Evolutionary conservation across 2,888 invertebrate species (phyloP), one percentile per base, ranked within the genome.

Genomic region (Drosophila lutescens): DNA sequence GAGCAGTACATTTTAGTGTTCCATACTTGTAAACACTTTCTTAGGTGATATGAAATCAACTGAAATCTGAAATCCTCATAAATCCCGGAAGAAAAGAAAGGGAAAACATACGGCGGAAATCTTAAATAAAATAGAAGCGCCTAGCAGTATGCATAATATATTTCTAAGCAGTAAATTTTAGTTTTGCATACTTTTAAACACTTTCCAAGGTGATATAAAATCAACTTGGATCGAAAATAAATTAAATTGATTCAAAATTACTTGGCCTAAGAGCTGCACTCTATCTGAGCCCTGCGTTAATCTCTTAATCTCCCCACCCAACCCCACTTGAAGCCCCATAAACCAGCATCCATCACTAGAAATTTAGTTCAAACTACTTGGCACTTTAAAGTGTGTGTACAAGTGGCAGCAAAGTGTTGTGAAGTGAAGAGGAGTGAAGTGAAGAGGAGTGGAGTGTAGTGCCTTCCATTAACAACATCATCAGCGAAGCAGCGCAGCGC

Each of bases 291-390:
- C 44, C 23, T 5, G 20, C 26, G n/a, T n/a, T 9, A 62, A 40
- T 8, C 46, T 32, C 61, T 62, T 62, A 40, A 62, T 61, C 32
- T 10, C 6, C 0, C 32, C 38, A 32, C 32, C 10, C 32, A 3
- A 26, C 10, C 38, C 38, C 47, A 50, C 49, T 50, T 36, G 34
- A 63, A 26, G n/a, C 49, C 47, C 15, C 62, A 41, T 61, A 63
- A 63, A 40, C 66, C 53, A 23, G 46, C 66, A 66, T 46, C 62
- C 46, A 53, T 66, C 65, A 62, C 63, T 62, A 17, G 49, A 62
- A 61, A 62, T 62, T 62, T 62, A 62, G 62, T 62, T 62, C 62
- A 62, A 62, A 49, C 62, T 51, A 46, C 66, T 63, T 65, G 65
- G 63, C 43, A 44, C 65, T 50, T 65, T 50, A 50, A 50, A 65